Base-by-base conservation (phyloP, 2,113 vertebrate genomes). In the Pterocles burchelli region DNA sequence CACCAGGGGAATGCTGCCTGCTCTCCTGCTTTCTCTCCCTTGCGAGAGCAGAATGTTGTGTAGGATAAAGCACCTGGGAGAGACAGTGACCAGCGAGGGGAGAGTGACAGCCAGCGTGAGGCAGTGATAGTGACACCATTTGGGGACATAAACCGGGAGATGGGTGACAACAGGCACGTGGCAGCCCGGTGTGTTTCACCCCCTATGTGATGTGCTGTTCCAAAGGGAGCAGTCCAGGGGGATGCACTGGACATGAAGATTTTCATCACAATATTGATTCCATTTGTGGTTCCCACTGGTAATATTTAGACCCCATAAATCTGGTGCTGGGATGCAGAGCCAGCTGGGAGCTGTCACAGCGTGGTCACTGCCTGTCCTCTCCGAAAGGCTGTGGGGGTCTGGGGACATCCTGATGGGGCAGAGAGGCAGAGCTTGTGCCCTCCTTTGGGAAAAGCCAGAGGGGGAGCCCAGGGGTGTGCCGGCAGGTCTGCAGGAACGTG, bases 41-140 rank as follows among this genome's bases (percentile, higher is more conserved):
- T 15, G 45, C 0, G 1, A 76, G 79, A 70, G 24, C 18, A 21
- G 26, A 57, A 36, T 24, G 17, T 9, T 3, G 2, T 26, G 20
- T 31, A 22, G 49, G 41, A 33, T 22, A 49, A 55, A 70, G 16
- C 16, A 26, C 43, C 3, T 49, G 72, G 75, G 67, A 31, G 34
- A 62, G 10, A 25, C 48, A 19, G 72, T 8, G 38, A 11, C 28
- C 46, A 7, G 52, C 0, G 58, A 75, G 55, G 59, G 22, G 19
- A 34, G 43, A 28, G 45, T 4, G 28, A 13, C 51, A 43, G 11
- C 45, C 49, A 20, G 58, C 3, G 7, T 14, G 21, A 24, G 2
- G 3, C 28, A 3, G 17, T 6, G 13, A 20, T 9, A 41, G 15
- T 1, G 1, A 14, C 19, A 4, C 18, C 4, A 1, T 38, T 12